Evolutionary conservation across 2,113 vertebrate species (phyloP).

Genomic region (Dissostichus mawsoni): DNA sequence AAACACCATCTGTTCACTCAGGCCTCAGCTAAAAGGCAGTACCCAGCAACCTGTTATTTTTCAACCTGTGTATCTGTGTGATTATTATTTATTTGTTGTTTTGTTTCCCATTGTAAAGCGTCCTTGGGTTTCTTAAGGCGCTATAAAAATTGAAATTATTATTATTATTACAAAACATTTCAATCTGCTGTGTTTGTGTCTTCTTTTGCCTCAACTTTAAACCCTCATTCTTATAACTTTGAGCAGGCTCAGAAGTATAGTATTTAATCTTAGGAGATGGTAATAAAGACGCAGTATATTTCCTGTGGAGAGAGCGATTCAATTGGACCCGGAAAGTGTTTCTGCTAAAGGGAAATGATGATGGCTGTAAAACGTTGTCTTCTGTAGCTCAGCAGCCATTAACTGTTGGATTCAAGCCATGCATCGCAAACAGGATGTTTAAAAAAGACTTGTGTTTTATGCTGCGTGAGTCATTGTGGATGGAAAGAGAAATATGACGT

Average conservation of each 20-base stretch:
- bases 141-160: too few relatives aligned
- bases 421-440: slow-evolving; percentile 38
- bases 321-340: slow-evolving; percentile 22
- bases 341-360: slow-evolving; percentile 38
- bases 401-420: slow-evolving; percentile 47
- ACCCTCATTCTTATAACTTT: neutral
- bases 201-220: too few relatives aligned
- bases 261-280: slow-evolving; percentile 7
- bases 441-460: slow-evolving; percentile 26
- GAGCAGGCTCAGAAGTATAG: neutral
- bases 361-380: slow-evolving; percentile 44
- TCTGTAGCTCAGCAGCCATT: slow-evolving; percentile 19
- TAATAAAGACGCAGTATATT: neutral
- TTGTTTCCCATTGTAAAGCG: too few relatives aligned
- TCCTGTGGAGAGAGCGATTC: neutral
- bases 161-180: neutral
- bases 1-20: too few relatives aligned
- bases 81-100: too few relatives aligned
- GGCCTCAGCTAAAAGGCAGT: too few relatives aligned
- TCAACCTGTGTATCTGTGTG: too few relatives aligned
- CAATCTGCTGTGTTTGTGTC: neutral
- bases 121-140: too few relatives aligned
- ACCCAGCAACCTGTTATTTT: too few relatives aligned
- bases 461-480: slow-evolving; percentile 39
- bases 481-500: slow-evolving; percentile 13